A percentile compares a stretch with the other conserved stretches of the same genome.
These are phyloP conservation scores for Harpagoxenus sublaevis DNA, from an alignment of 2,888 invertebrate genomes.

Conservation along the genomic window DNA sequence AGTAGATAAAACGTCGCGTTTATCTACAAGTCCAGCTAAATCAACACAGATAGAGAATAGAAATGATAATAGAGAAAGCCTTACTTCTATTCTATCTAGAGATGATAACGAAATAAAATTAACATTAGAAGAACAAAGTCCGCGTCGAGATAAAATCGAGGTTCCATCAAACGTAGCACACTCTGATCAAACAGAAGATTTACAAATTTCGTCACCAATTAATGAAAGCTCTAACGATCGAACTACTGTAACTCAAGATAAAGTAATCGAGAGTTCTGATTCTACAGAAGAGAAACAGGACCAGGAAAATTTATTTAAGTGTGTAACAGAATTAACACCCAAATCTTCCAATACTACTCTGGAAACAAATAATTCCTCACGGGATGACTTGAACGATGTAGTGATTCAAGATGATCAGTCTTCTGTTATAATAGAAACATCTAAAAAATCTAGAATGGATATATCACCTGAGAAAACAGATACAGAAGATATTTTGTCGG, in stretches of 20 bases:
- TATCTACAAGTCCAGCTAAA: not conserved
- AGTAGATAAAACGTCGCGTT: not conserved
- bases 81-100: not conserved
- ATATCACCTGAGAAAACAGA: conserved; percentile 26
- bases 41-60: not conserved
- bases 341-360: not conserved
- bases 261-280: not conserved
- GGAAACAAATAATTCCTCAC: not conserved
- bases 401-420: conserved; percentile 48
- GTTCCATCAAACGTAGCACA: not conserved
- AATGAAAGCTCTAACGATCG: not conserved
- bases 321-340: not conserved
- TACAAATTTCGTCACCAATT: not conserved
- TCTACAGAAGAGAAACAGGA: not conserved
- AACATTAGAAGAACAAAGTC: not conserved
- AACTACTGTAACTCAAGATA: conserved; percentile 1
- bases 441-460: conserved; percentile 31
- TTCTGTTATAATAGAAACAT: conserved; percentile 52
- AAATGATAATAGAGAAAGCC: not conserved
- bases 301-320: not conserved
- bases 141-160: not conserved
- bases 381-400: not conserved
- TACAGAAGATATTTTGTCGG: not conserved
- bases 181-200: not conserved
- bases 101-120: conserved; percentile 1